Evolutionary conservation across 2,888 invertebrate genomes (phyloP).

Genomic region (Cantharis lateralis): DNA sequence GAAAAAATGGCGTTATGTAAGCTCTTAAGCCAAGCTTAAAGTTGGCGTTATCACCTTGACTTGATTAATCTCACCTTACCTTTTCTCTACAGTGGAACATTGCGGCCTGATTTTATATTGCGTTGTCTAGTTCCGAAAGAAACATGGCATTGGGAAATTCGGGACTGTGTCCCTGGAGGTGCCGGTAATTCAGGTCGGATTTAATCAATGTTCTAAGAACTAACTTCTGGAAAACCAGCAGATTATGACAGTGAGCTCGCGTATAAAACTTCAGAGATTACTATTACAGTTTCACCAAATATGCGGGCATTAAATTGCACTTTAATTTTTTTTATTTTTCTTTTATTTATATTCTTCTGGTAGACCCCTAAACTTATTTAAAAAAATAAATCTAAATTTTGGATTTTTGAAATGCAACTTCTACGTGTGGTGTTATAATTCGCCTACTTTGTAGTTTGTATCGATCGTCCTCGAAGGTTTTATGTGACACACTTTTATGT

Average conservation of each 20-base stretch:
- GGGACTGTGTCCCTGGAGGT: neutral
- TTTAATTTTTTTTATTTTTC: no score
- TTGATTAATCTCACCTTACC: neutral
- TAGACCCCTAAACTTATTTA: no score
- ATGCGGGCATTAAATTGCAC: no score
- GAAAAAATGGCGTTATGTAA: no score
- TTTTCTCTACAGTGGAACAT: neutral
- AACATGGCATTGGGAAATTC: neutral
- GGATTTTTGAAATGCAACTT: neutral
- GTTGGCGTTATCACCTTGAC: neutral
- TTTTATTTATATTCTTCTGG: no score
- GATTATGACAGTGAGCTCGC: neutral
- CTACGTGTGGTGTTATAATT: neutral
- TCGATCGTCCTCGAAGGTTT: neutral
- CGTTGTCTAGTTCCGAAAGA: neutral
- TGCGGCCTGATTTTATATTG: neutral
- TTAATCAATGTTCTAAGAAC: neutral
- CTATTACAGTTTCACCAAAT: no score
- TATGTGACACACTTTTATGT: neutral
- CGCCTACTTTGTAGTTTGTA: neutral
- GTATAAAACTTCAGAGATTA: no score
- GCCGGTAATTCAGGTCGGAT: neutral
- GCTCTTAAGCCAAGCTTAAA: neutral
- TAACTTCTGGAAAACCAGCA: neutral
- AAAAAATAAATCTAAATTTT: no score